Evolutionary conservation across 2,113 vertebrate species (phyloP), one percentile per base, ranked within the genome.

Genomic region (Dolichallabes microphthalmus): DNA sequence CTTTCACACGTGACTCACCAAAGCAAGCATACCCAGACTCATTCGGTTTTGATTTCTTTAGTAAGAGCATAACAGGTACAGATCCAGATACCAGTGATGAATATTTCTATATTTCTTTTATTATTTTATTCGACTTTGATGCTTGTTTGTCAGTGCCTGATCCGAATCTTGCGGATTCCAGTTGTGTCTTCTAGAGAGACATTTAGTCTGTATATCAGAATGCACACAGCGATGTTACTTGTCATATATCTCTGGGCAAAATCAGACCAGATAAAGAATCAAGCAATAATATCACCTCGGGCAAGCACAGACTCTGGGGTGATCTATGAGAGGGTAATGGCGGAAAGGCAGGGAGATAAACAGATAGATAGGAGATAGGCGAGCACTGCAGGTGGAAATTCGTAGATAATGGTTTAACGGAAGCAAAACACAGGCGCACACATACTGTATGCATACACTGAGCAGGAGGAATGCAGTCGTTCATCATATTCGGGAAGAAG

Each of bases 311-410:
- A 39, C 78, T 74, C 57, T 82, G 69, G 57, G 50, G 66, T 75
- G 63, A 78, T 50, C 71, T 74, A 22, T 52, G 84, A 84, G 86
- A 89, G 89, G 84, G 88, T 86, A 87, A 53, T 55, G 74, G 74
- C 52, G 30, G n/a, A 76, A 7, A 55, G n/a, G 13, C 45, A 9
- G 25, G 2, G 2, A 76, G 74, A 58, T 57, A 32, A 27, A 78
- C 1, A 32, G 53, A 52, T 52, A 76, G 25, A 69, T 14, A 13
- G 17, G 39, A 45, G 25, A 64, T 11, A 20, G 14, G 5, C 15
- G 25, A 80, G 71, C 85, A 45, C 1, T 55, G 8, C 57, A 73
- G 20, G 69, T 55, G n/a, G 50, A 45, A 85, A 58, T 32, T 71
- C 50, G 35, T 30, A 52, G 63, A 86, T 73, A 83, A 81, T 85